A percentile compares a stretch with the other conserved stretches of the same genome.
These are phyloP conservation scores for Prosopocoilus inquinatus DNA, from an alignment of 2,888 invertebrate genomes.

Conservation along the genomic window DNA sequence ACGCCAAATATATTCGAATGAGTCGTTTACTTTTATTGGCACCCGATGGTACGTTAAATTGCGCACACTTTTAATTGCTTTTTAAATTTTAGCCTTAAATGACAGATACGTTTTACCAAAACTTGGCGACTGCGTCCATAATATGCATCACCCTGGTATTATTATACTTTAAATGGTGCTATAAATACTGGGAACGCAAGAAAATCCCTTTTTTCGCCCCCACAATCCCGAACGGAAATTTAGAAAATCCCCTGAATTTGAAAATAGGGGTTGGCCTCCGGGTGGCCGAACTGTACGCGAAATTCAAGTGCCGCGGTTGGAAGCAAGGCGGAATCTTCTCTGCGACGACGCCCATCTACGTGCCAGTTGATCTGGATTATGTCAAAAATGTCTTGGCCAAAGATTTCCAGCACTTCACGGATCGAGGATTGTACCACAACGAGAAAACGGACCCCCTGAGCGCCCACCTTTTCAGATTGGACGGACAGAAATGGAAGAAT, in stretches of 20 bases:
- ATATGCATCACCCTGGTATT: background rate
- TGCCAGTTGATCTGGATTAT: slow-evolving; percentile 6
- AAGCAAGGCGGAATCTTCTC: slow-evolving; percentile 5
- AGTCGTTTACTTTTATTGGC: no score
- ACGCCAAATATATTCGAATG: no score
- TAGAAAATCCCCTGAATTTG: background rate
- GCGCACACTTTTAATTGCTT: no score
- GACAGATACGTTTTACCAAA: no score
- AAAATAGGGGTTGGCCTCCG: background rate
- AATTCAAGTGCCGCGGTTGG: slow-evolving; percentile 4
- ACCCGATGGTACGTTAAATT: no score
- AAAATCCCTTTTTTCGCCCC: background rate
- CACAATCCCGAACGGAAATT: background rate
- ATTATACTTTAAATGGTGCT: slow-evolving; percentile 4
- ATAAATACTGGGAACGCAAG: slow-evolving; percentile 8
- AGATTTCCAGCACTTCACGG: slow-evolving; percentile 9
- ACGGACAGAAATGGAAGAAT: slow-evolving; percentile 59
- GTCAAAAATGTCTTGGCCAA: slow-evolving; percentile 5
- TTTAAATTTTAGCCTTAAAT: no score
- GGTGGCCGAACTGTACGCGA: background rate
- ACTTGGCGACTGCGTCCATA: background rate
- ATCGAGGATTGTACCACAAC: slow-evolving; percentile 1
- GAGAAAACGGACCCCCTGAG: slow-evolving; percentile 52
- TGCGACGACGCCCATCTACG: background rate
- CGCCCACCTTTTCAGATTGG: slow-evolving; percentile 56